A percentile compares a stretch with the other conserved stretches of the same genome.
phyloP scores from a whole-genome alignment of 2,888 invertebrate genomes.

The Cryptophagus acutangulus region DNA sequence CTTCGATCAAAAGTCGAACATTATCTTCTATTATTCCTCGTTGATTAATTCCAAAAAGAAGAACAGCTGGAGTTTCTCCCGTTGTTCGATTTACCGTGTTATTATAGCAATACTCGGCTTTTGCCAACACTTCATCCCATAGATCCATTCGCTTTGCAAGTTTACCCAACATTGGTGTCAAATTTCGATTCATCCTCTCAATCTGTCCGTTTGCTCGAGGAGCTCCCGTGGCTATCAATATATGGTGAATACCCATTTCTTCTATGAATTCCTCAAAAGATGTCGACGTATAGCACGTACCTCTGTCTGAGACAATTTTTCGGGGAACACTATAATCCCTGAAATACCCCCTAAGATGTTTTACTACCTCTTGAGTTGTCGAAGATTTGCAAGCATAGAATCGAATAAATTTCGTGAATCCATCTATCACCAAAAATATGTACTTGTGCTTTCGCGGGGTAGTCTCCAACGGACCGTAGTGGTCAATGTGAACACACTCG shows the following conservation, averaged over 20 bases:
- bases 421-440: slow-evolving; percentile 31
- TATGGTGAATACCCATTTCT: slow-evolving; percentile 6
- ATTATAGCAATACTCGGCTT: slow-evolving; percentile 13
- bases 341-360: too few species aligned
- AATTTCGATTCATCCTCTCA: slow-evolving; percentile 24
- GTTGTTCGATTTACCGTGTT: slow-evolving; percentile 13
- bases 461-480: slow-evolving; percentile 29
- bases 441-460: slow-evolving; percentile 20
- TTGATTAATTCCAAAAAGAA: slow-evolving; percentile 18
- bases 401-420: slow-evolving; percentile 32
- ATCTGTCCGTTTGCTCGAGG: slow-evolving; percentile 33
- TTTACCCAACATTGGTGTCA: slow-evolving; percentile 27
- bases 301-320: too few species aligned
- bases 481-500: slow-evolving; percentile 29
- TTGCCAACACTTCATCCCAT: slow-evolving; percentile 5
- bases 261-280: slow-evolving; percentile 22
- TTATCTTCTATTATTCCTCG: slow-evolving; percentile 10
- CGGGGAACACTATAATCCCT: too few species aligned
- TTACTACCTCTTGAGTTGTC: too few species aligned
- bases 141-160: too few species aligned
- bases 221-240: slow-evolving; percentile 27
- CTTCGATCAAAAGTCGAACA: slow-evolving; percentile 7
- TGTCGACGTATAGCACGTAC: slow-evolving; percentile 29
- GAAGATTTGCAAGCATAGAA: slow-evolving; percentile 28
- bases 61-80: slow-evolving; percentile 11